Percentiles rank a stretch among this genome's conserved stretches.
Conservation (phyloP, 2,113 vertebrate species). For the Odocoileus virginianus region DNA sequence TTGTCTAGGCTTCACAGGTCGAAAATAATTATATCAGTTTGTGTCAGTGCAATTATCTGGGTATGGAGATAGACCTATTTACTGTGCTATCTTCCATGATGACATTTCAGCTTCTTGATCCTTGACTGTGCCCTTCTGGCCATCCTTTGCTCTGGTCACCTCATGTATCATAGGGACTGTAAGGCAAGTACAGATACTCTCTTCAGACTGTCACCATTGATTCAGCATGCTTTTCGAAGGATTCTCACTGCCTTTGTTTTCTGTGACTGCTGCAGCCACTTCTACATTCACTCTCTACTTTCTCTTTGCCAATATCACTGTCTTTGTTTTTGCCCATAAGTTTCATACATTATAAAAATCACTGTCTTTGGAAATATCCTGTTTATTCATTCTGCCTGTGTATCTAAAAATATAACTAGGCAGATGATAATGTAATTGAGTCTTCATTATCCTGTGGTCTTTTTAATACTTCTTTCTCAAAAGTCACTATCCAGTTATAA, state of each 20-base stretch:
- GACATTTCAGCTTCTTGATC: not conserved
- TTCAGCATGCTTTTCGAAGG: not conserved
- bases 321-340: not conserved
- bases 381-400: not conserved
- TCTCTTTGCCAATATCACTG: not conserved
- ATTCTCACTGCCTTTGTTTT: not conserved
- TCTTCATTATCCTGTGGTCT: not conserved
- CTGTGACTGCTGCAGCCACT: not conserved
- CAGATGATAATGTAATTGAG: not conserved
- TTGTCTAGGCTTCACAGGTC: not conserved
- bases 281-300: not conserved
- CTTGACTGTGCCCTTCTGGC: too few relatives aligned
- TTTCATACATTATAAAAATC: not conserved
- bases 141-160: not conserved
- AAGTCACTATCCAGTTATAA: not conserved
- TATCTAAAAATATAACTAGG: not conserved
- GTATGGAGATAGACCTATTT: not conserved
- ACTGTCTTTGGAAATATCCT: not conserved
- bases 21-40: not conserved
- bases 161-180: too few relatives aligned
- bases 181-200: too few relatives aligned
- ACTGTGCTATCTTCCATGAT: not conserved
- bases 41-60: not conserved
- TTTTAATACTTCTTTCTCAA: not conserved
- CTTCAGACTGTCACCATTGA: not conserved